Evolutionary conservation across 2,888 invertebrate genomes (phyloP).

Genomic region (Drosophila putrida): DNA sequence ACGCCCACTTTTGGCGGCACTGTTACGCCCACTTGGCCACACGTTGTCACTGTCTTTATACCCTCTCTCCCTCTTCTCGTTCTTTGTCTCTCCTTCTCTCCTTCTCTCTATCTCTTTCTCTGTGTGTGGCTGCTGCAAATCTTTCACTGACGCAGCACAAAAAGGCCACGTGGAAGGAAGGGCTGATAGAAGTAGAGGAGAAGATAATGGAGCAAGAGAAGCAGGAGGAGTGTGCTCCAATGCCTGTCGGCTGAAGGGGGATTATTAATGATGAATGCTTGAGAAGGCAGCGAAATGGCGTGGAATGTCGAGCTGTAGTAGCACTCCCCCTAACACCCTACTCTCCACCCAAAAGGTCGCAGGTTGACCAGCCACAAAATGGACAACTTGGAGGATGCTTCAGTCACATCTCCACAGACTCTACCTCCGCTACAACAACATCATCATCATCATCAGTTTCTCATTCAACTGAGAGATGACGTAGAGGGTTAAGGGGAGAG

Average conservation of each 20-base stretch:
- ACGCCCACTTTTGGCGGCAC: constrained; percentile 76
- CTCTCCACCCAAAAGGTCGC: constrained; percentile 32
- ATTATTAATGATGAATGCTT: constrained; percentile 79
- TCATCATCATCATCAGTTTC: constrained; percentile 18
- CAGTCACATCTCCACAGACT: not conserved
- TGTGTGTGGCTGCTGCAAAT: constrained; percentile 62
- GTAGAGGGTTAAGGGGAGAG: constrained; percentile 1
- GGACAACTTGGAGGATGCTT: constrained; percentile 23
- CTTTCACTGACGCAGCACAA: constrained; percentile 79
- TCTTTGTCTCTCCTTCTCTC: not conserved
- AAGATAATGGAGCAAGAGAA: not conserved
- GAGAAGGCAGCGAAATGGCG: constrained; percentile 78
- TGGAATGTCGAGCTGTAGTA: constrained; percentile 62
- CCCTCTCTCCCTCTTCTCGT: not conserved
- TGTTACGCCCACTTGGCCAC: constrained; percentile 72
- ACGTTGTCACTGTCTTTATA: constrained; percentile 23
- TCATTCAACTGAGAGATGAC: constrained; percentile 2
- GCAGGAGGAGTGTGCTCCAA: constrained; percentile 30
- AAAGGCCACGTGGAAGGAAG: constrained; percentile 57
- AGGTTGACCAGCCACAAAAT: constrained; percentile 51
- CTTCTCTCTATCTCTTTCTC: not conserved
- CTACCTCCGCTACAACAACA: not conserved
- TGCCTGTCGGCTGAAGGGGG: constrained; percentile 55
- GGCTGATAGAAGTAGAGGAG: not conserved
- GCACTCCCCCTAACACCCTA: not conserved